Evolutionary conservation across 2,888 invertebrate species (phyloP), one percentile per base, ranked within the genome.

Genomic region (Campoplex nolae): DNA sequence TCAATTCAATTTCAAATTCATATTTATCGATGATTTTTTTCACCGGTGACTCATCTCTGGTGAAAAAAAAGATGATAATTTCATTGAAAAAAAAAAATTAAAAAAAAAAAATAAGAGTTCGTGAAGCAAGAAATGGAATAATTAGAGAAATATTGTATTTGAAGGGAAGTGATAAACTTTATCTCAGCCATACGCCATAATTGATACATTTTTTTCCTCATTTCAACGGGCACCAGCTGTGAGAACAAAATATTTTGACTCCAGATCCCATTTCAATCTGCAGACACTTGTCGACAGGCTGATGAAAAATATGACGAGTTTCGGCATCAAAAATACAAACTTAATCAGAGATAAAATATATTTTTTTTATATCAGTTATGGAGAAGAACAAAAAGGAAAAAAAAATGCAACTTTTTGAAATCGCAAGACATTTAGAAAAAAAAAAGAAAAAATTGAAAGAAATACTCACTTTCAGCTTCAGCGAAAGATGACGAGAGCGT

Each of bases 171-270:
- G 42, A 42, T 7, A 42, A 9, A 42, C 7, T 42, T 42, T 51
- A 54, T 79, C 71, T 9, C 74, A 35, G 28, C 51, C 76, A 51
- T 77, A 35, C 35, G 62, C 54, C 51, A 81, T 71, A 45, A 8
- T 68, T 51, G 74, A 58, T 68, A 58, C 70, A 74, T 85, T 82
- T 62, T 56, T 45, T n/a, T 74, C 78, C 68, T 78, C 73, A 23
- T 23, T 9, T 68, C 82, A 38, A 18, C 71, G 58, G 13, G 58
- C 70, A 54, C 70, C 70, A 70, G 68, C 70, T 70, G 56, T 56
- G 78, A 35, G 42, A 51, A 67, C 54, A 70, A 48, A 28, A 16
- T 32, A 23, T 35, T 23, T n/a, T 18, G 38, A n/a, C 35, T 18
- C 45, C 35, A 54, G 35, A 54, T 77, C 18, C 45, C 48, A 51